Percentiles rank a stretch among this genome's conserved stretches.
These are phyloP conservation scores for Carassius gibelio DNA, from an alignment of 2,113 vertebrate species.

Conservation along the genomic window DNA sequence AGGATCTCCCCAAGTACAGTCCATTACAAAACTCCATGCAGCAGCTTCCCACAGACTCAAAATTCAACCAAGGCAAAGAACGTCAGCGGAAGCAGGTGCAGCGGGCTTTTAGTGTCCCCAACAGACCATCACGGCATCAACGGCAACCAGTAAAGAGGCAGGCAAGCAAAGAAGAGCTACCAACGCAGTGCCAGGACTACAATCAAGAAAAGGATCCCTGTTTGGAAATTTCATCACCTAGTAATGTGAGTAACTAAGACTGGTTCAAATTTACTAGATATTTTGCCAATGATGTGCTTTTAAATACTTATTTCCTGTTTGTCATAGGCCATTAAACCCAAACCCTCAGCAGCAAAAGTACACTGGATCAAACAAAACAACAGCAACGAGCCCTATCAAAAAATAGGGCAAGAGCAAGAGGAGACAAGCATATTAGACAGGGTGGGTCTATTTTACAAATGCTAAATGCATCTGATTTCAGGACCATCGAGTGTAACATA, in stretches of 20 bases:
- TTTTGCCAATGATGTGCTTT: background rate
- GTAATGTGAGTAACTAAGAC: conserved; percentile 60
- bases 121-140: conserved; percentile 63
- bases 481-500: background rate
- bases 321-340: conserved; percentile 58
- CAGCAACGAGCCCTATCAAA: conserved; percentile 62
- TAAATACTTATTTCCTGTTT: background rate
- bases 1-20: conserved; percentile 80
- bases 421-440: conserved; percentile 67
- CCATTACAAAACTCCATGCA: conserved; percentile 80
- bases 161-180: conserved; percentile 63
- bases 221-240: conserved; percentile 64
- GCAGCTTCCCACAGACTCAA: conserved; percentile 77
- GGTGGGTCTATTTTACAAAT: conserved; percentile 54
- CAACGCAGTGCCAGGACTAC: background rate
- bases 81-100: conserved; percentile 71
- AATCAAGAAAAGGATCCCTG: conserved; percentile 1
- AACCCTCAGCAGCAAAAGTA: conserved; percentile 65
- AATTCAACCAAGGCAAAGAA: conserved; percentile 54
- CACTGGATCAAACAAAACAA: conserved; percentile 70
- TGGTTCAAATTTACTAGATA: background rate
- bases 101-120: conserved; percentile 87
- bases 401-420: conserved; percentile 59
- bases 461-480: background rate
- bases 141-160: conserved; percentile 66